Percentiles rank a stretch among this genome's conserved stretches.
These are phyloP conservation scores for Plebejus argus DNA, from an alignment of 2,888 invertebrate species.

Conservation along the genomic window DNA sequence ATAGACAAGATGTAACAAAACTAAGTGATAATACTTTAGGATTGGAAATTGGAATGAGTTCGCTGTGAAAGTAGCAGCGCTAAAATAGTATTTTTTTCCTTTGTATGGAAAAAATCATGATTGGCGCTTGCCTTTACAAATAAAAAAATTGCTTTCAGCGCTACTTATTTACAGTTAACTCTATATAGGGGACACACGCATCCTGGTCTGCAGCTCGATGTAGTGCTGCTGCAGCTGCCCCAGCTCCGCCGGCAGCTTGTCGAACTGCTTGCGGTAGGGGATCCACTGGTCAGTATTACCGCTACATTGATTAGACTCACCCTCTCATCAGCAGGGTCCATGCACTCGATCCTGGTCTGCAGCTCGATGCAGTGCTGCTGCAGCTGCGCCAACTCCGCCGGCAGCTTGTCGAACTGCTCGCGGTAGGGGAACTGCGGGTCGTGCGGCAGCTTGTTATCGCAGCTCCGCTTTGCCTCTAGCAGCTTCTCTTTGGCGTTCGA, in stretches of 20 bases:
- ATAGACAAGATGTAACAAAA: too few species aligned
- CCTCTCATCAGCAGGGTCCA: conserved; percentile 80
- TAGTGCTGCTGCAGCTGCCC: too few species aligned
- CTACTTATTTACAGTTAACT: too few species aligned
- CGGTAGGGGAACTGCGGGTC: conserved; percentile 79
- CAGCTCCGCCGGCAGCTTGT: conserved; percentile 76
- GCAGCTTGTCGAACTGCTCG: conserved; percentile 76
- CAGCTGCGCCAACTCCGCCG: conserved; percentile 75
- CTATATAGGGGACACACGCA: too few species aligned
- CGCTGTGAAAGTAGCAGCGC: too few species aligned
- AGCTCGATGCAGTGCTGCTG: conserved; percentile 77
- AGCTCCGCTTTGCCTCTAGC: conserved; percentile 75
- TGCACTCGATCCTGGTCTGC: conserved; percentile 83
- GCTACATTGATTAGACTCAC: conserved; percentile 43
- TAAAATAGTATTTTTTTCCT: too few species aligned
- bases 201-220: conserved; percentile 82
- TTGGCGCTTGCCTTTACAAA: too few species aligned
- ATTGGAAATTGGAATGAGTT: too few species aligned
- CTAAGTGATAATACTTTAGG: too few species aligned
- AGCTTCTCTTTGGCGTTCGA: conserved; percentile 74
- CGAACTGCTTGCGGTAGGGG: conserved; percentile 75
- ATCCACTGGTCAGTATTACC: conserved; percentile 69
- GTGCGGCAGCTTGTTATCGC: conserved; percentile 79
- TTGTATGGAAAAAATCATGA: too few species aligned
- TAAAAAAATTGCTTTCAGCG: too few species aligned